Percentiles rank a stretch among this genome's conserved stretches.
Evolutionary conservation across 1,140 invertebrate species (phyloP).

Genomic region (Cataglyphis hispanica): DNA sequence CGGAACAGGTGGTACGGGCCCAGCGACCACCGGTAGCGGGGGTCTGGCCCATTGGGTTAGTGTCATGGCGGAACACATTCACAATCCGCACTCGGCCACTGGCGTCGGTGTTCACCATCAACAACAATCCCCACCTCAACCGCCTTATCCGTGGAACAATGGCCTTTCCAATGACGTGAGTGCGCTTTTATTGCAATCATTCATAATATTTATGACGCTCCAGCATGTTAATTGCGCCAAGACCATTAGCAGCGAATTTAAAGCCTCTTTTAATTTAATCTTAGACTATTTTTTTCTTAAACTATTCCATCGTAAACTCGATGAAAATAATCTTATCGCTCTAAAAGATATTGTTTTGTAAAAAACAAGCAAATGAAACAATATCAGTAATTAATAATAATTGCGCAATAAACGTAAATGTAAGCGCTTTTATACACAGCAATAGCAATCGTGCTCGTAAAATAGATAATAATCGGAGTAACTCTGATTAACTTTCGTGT

Average conservation of each 20-base stretch:
- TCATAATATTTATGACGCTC: background rate
- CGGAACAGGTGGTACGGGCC: conserved; percentile 80
- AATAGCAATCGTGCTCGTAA: background rate
- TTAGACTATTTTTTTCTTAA: background rate
- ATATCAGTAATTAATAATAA: background rate
- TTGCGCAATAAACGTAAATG: background rate
- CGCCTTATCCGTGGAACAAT: conserved; percentile 89
- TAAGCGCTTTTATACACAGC: background rate
- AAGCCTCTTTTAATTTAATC: background rate
- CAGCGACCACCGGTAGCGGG: conserved; percentile 80
- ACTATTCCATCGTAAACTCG: background rate
- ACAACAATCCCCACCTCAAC: conserved; percentile 85
- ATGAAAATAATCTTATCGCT: background rate
- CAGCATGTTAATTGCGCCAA: background rate
- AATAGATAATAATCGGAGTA: background rate
- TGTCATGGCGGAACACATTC: conserved; percentile 90
- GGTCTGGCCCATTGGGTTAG: conserved; percentile 90
- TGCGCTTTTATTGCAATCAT: conserved; percentile 41
- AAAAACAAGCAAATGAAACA: background rate
- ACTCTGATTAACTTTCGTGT: background rate
- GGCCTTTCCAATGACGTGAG: conserved; percentile 87
- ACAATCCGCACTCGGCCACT: conserved; percentile 86
- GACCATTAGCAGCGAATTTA: background rate
- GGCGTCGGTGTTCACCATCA: conserved; percentile 83
- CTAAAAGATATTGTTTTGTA: background rate